Conservation (phyloP, 2,797 vertebrate species). For the Anabacerthia variegaticeps region DNA sequence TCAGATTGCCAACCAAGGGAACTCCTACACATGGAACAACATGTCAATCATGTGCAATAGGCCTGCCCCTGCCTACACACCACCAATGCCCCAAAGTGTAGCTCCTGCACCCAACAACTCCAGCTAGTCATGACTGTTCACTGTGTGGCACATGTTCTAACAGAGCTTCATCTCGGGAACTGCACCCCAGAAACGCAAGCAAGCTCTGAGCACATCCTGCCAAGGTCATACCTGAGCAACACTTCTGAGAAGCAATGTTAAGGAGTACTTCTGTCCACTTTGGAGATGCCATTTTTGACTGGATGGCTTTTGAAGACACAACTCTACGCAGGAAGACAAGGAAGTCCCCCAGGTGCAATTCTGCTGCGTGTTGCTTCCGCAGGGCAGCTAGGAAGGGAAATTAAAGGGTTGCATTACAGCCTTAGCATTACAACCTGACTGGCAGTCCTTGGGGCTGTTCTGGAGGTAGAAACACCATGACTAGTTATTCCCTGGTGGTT, state of each 20-base stretch:
- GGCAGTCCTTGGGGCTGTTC: neutral
- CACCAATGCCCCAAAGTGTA: neutral
- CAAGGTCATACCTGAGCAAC: slow-evolving; percentile 86
- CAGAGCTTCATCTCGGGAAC: neutral
- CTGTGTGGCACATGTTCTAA: neutral
- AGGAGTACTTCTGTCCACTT: slow-evolving; percentile 99
- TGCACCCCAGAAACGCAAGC: neutral
- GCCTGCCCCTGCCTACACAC: neutral
- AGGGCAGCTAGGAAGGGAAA: slow-evolving; percentile 81
- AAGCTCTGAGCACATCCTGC: accelerated
- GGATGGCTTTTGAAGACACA: slow-evolving; percentile 97
- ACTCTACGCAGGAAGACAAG: slow-evolving; percentile 95
- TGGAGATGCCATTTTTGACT: slow-evolving; percentile 98
- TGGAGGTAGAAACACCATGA: neutral
- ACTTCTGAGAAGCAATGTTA: slow-evolving; percentile 97
- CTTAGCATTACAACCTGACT: neutral
- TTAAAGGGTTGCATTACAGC: neutral
- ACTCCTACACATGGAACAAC: slow-evolving; percentile 78
- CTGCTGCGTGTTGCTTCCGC: slow-evolving; percentile 91
- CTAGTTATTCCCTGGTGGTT: neutral
- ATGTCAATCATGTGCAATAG: neutral
- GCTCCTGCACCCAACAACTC: no score
- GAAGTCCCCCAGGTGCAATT: slow-evolving; percentile 95
- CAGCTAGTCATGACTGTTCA: neutral
- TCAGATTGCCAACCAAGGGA: slow-evolving; percentile 94